phyloP scores from a whole-genome alignment of 2,797 vertebrate species.

The Podarcis lilfordi region DNA sequence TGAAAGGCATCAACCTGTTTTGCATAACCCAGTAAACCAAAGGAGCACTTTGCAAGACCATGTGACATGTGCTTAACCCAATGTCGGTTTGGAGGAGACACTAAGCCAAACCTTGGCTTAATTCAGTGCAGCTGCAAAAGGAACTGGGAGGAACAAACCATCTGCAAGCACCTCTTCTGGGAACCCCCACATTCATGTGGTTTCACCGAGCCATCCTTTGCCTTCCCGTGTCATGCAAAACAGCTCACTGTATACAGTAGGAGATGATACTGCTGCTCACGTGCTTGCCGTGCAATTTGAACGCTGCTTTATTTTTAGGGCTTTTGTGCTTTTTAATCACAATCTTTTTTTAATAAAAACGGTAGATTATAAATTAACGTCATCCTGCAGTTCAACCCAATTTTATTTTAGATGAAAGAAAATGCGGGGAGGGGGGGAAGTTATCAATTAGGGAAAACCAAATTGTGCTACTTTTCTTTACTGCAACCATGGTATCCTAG shows the following conservation, averaged over 20 bases:
- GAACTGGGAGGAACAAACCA: background rate
- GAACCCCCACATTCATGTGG: too few species aligned
- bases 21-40: background rate
- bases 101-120: too few species aligned
- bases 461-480: conserved; percentile 36
- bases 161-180: background rate
- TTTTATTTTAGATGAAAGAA: conserved; percentile 36
- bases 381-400: background rate
- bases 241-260: background rate
- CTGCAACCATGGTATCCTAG: conserved; percentile 66
- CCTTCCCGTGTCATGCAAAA: too few species aligned
- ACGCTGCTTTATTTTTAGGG: background rate
- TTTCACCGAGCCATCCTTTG: too few species aligned
- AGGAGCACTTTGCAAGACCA: too few species aligned
- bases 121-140: too few species aligned
- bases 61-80: too few species aligned
- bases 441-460: conserved; percentile 35
- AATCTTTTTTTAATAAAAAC: background rate
- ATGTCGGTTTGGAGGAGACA: too few species aligned
- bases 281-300: background rate
- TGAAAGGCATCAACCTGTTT: background rate
- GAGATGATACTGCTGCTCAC: background rate
- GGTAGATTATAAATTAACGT: conserved; percentile 32
- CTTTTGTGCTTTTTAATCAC: background rate
- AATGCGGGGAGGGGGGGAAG: background rate